Evolutionary conservation across 2,797 vertebrate genomes (phyloP).

Genomic region (Saxicola maurus): DNA sequence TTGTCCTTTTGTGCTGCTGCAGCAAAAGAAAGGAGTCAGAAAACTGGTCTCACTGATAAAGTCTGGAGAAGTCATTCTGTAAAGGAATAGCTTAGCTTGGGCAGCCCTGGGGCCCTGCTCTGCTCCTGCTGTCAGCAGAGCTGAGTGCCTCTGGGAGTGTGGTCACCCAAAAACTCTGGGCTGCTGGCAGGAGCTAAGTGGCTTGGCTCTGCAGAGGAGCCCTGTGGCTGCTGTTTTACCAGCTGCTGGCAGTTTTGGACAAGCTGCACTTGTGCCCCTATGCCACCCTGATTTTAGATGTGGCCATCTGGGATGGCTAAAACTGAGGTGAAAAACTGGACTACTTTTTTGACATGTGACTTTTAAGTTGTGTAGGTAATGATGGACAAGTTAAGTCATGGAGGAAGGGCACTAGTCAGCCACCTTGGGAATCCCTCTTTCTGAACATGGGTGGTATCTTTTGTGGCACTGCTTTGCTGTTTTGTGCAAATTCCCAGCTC

Average conservation of each 20-base stretch:
- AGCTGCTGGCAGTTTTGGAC: neutral
- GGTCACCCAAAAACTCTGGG: neutral
- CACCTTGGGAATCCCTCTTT: neutral
- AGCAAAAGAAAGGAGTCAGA: neutral
- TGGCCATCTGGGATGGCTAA: neutral
- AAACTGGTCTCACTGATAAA: neutral
- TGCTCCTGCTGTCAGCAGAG: neutral
- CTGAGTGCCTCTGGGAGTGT: neutral
- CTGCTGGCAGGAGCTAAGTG: neutral
- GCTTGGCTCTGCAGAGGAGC: neutral
- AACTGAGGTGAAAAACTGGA: neutral
- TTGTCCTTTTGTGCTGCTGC: neutral
- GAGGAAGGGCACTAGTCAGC: neutral
- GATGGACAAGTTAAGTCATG: neutral
- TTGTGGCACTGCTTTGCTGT: neutral
- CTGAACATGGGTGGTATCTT: neutral
- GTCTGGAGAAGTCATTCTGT: neutral
- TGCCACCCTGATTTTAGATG: neutral
- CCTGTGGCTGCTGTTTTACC: neutral
- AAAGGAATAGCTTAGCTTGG: neutral
- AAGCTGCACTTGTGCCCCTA: neutral
- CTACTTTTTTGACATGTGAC: neutral
- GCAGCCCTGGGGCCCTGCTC: neutral
- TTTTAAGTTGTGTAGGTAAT: neutral
- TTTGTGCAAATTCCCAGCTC: neutral